These are phyloP conservation scores for Harpagifer antarcticus DNA, from an alignment of 2,797 vertebrate genomes.

Conservation along the genomic window DNA sequence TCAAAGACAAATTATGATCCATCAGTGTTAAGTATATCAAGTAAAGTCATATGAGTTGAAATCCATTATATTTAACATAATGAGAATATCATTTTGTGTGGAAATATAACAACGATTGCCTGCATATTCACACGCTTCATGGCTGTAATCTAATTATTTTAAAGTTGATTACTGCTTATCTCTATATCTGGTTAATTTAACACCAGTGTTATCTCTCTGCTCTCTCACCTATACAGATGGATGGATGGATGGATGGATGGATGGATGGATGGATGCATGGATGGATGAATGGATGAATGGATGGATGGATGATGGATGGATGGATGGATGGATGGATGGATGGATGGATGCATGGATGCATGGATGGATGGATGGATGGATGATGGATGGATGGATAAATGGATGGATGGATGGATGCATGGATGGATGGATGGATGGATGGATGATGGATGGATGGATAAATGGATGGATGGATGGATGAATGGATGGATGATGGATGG, in stretches of 20 bases:
- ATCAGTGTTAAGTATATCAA: too few relatives aligned
- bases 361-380: slow-evolving; percentile 2
- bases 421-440: slow-evolving; percentile 4
- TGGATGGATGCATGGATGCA: slow-evolving; percentile 11
- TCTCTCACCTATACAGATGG: neutral
- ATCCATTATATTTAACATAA: too few relatives aligned
- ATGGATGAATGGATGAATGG: slow-evolving; percentile 8
- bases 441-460: slow-evolving; percentile 14
- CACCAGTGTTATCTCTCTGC: too few relatives aligned
- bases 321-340: neutral
- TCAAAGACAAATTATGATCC: too few relatives aligned
- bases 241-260: slow-evolving; percentile 10
- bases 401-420: slow-evolving; percentile 3
- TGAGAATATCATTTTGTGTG: too few relatives aligned
- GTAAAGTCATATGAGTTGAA: too few relatives aligned
- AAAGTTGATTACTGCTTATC: too few relatives aligned
- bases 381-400: slow-evolving; percentile 10
- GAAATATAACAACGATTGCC: too few relatives aligned
- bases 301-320: too few relatives aligned
- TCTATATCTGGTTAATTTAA: too few relatives aligned
- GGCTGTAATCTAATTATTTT: too few relatives aligned
- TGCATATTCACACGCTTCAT: too few relatives aligned
- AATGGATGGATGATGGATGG: neutral
- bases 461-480: slow-evolving; percentile 7
- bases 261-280: slow-evolving; percentile 7